A percentile compares a stretch with the other conserved stretches of the same genome.
Conservation (phyloP, 2,113 vertebrate genomes). For the Colinus virginianus region DNA sequence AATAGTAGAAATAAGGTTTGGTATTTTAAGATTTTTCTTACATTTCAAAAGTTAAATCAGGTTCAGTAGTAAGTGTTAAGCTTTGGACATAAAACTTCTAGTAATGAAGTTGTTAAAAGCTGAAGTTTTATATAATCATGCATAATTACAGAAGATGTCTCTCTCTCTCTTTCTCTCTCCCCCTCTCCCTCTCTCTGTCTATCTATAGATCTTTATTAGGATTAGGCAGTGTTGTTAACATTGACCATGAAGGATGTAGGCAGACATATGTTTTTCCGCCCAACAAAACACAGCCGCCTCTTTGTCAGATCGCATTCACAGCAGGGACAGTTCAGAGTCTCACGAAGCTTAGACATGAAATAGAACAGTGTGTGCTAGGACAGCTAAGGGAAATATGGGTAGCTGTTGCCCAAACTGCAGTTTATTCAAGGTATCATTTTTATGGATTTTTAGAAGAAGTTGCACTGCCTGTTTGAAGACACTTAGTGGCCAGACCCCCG, state of each 20-base stretch:
- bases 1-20: not conserved
- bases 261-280: not conserved
- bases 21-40: not conserved
- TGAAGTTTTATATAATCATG: not conserved
- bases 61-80: not conserved
- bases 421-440: not conserved
- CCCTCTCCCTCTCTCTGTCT: not conserved
- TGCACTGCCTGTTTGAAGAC: not conserved
- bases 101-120: not conserved
- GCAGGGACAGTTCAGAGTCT: conserved; percentile 24
- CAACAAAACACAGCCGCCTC: not conserved
- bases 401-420: not conserved
- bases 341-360: not conserved
- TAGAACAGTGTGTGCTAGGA: not conserved
- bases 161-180: not conserved
- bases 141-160: not conserved
- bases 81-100: not conserved
- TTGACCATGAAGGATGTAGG: not conserved
- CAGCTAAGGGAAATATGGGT: not conserved
- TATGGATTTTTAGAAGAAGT: not conserved
- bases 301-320: conserved; percentile 8
- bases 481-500: not conserved
- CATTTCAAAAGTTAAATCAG: not conserved
- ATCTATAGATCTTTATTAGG: not conserved
- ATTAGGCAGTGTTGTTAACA: not conserved